A percentile compares a stretch with the other conserved stretches of the same genome.
These are phyloP conservation scores for Stichopus chloronotus DNA, from an alignment of 35 echinoderm and acorn worm species.

Conservation along the genomic window DNA sequence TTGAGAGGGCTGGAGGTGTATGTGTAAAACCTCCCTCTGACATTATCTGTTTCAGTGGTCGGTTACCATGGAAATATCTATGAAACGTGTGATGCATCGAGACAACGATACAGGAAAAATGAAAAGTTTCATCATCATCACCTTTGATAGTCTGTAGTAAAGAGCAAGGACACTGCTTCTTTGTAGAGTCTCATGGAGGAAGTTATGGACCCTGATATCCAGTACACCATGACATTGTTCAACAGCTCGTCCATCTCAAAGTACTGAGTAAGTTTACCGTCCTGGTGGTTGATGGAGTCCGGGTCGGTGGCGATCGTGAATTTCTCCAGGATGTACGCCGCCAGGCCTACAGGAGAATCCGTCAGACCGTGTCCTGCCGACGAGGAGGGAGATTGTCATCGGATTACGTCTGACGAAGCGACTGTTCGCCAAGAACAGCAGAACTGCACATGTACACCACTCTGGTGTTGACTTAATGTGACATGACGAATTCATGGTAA, in stretches of 20 bases:
- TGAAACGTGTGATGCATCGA: too few species aligned
- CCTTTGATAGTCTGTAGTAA: too few species aligned
- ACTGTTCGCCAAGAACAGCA: not conserved
- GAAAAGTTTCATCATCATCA: too few species aligned
- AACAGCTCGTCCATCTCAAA: conserved; percentile 58
- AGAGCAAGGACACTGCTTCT: conserved; percentile 37
- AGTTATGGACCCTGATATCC: conserved; percentile 53
- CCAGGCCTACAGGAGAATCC: conserved; percentile 79
- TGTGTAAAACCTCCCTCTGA: too few species aligned
- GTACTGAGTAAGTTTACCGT: conserved; percentile 47
- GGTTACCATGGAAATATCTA: too few species aligned
- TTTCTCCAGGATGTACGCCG: conserved; percentile 83
- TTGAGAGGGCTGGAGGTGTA: too few species aligned
- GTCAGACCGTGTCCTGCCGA: conserved; percentile 62
- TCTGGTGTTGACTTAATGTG: too few species aligned
- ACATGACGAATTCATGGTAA: too few species aligned
- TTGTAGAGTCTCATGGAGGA: conserved; percentile 65
- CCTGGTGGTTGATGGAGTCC: conserved; percentile 11
- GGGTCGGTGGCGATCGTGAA: conserved; percentile 59
- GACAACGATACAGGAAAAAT: too few species aligned
- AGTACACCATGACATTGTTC: conserved; percentile 73
- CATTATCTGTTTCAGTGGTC: too few species aligned
- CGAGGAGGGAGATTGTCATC: not conserved
- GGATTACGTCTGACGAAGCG: not conserved
- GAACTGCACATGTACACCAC: not conserved